Percentiles rank a stretch among this genome's conserved stretches.
Conservation (phyloP, 2,888 invertebrate genomes). For the Andrena bucephala region DNA sequence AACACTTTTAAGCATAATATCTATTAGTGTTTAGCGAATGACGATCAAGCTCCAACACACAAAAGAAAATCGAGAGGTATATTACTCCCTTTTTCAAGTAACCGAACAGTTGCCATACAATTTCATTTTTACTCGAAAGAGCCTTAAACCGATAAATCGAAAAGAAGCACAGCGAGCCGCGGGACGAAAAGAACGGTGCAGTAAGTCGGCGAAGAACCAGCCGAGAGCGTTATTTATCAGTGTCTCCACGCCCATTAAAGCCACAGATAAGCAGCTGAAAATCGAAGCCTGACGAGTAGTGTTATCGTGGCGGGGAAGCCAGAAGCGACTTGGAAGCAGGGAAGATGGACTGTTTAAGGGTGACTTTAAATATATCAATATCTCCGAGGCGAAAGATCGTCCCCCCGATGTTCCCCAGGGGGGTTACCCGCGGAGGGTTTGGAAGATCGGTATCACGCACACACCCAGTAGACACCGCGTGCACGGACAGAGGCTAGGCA, state of each 20-base stretch:
- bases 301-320: neutral
- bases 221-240: neutral
- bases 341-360: slow-evolving; percentile 32
- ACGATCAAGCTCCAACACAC: too few relatives aligned
- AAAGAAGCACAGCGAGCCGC: neutral
- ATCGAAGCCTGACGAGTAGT: neutral
- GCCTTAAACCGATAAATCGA: neutral
- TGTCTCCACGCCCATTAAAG: slow-evolving; percentile 6
- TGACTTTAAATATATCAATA: slow-evolving; percentile 44
- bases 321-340: neutral
- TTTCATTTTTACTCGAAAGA: neutral
- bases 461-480: slow-evolving; percentile 14
- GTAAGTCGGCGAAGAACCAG: neutral
- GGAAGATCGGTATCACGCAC: slow-evolving; percentile 32
- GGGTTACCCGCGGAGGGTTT: slow-evolving; percentile 37
- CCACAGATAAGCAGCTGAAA: slow-evolving; percentile 13
- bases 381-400: slow-evolving; percentile 40
- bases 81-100: too few relatives aligned
- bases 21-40: too few relatives aligned
- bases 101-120: neutral
- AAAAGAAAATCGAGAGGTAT: too few relatives aligned
- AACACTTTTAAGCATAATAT: neutral
- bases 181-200: neutral
- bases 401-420: slow-evolving; percentile 11
- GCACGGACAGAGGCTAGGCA: neutral